phyloP scores from a whole-genome alignment of 2,888 invertebrate genomes.

The Oasisia sp. region DNA sequence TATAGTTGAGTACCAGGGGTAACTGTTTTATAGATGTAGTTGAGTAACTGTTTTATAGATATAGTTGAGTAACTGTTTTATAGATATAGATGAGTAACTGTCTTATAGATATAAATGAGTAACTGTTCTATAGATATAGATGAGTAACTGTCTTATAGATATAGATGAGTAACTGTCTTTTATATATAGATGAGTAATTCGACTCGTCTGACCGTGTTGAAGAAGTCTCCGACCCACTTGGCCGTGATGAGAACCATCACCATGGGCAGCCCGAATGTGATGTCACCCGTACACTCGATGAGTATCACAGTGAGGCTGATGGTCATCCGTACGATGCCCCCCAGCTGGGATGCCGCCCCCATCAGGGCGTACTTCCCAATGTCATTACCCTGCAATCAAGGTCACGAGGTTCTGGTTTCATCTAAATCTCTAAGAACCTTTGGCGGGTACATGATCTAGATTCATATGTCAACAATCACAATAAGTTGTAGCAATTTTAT shows the following conservation, averaged over 20 bases:
- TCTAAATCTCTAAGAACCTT: background rate
- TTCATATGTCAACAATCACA: background rate
- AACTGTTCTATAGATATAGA: no score
- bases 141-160: no score
- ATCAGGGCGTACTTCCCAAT: constrained; percentile 93
- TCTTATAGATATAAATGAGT: no score
- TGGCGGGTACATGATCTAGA: background rate
- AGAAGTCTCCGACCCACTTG: constrained; percentile 98
- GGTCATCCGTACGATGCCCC: constrained; percentile 95
- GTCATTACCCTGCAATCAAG: constrained; percentile 30
- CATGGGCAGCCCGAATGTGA: constrained; percentile 94
- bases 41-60: no score
- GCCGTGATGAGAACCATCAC: constrained; percentile 94
- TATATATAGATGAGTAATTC: background rate
- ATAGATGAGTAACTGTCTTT: no score
- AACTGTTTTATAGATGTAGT: no score
- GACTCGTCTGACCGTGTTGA: constrained; percentile 81
- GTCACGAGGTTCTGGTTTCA: background rate
- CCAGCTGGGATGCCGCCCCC: constrained; percentile 76
- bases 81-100: no score
- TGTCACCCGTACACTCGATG: constrained; percentile 93
- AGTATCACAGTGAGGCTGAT: constrained; percentile 96
- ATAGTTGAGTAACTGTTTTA: no score
- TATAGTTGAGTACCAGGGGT: no score
- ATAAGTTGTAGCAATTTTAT: background rate